phyloP scores from a whole-genome alignment of 2,888 invertebrate species.

The Polymixis lichenea region DNA sequence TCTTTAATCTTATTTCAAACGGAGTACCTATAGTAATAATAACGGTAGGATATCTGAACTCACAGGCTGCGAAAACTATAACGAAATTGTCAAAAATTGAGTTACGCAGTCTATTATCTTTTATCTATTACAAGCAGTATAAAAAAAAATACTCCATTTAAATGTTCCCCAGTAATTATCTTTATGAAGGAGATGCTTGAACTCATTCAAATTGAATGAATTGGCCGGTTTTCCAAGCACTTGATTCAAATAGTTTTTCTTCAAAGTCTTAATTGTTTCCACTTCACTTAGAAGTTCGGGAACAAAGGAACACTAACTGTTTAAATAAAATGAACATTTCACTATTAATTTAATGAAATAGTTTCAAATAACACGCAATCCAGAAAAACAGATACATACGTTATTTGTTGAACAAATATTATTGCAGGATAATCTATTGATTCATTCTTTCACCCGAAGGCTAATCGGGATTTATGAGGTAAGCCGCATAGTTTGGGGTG shows the following conservation, averaged over 20 bases:
- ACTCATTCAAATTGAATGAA: slow-evolving; percentile 48
- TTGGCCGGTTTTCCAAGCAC: slow-evolving; percentile 55
- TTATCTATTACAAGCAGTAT: neutral
- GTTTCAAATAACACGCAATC: slow-evolving; percentile 29
- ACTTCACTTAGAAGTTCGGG: slow-evolving; percentile 45
- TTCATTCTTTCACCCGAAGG: slow-evolving; percentile 81
- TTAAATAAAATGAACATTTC: slow-evolving; percentile 36
- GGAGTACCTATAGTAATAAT: no score
- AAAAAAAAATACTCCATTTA: neutral
- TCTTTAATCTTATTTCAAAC: no score
- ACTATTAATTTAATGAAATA: slow-evolving; percentile 32
- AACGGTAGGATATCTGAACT: neutral
- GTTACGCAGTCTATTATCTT: neutral
- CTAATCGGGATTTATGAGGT: slow-evolving; percentile 86
- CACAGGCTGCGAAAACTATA: neutral
- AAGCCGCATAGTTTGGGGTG: slow-evolving; percentile 84
- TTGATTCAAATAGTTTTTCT: slow-evolving; percentile 62
- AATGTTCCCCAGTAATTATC: slow-evolving; percentile 12
- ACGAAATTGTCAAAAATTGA: neutral
- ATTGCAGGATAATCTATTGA: slow-evolving; percentile 82
- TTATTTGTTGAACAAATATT: slow-evolving; percentile 74
- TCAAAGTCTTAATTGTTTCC: slow-evolving; percentile 58
- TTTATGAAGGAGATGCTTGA: slow-evolving; percentile 36
- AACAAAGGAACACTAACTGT: slow-evolving; percentile 44
- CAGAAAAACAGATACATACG: slow-evolving; percentile 37